A percentile compares a stretch with the other conserved stretches of the same genome.
phyloP scores from a whole-genome alignment of 23 tunicate species.

The Ascidia mentula region DNA sequence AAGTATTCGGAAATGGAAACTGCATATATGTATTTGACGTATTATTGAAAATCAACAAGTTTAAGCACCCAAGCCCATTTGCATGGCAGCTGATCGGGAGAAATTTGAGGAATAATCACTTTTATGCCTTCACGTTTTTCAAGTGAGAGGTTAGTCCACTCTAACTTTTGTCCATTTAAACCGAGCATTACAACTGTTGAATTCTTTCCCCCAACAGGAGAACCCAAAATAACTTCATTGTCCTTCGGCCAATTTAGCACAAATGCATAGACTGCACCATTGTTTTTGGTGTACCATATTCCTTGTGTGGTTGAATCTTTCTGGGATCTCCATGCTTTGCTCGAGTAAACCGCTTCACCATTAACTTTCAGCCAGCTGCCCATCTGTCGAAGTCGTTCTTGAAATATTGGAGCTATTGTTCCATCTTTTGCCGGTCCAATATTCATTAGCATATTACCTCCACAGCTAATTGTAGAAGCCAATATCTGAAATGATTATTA shows the following conservation, averaged over 20 bases:
- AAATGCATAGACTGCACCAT: conserved; percentile 64
- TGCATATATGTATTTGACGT: too few relatives aligned
- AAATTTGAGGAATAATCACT: conserved; percentile 27
- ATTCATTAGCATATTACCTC: conserved; percentile 91
- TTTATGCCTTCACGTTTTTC: conserved; percentile 7
- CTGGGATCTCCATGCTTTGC: conserved; percentile 77
- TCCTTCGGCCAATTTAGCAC: conserved; percentile 72
- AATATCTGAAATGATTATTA: conserved; percentile 69
- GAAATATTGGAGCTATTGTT: conserved; percentile 68
- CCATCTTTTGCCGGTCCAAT: conserved; percentile 89
- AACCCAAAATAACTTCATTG: conserved; percentile 42
- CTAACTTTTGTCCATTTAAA: neutral
- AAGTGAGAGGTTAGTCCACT: conserved; percentile 17
- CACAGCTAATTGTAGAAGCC: conserved; percentile 86
- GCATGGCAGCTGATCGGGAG: conserved; percentile 36
- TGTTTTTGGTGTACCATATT: conserved; percentile 75
- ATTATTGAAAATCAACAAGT: conserved; percentile 29
- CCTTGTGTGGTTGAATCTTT: conserved; percentile 51
- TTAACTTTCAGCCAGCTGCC: conserved; percentile 81
- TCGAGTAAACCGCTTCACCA: conserved; percentile 89
- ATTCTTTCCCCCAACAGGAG: conserved; percentile 30
- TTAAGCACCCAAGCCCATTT: conserved; percentile 95
- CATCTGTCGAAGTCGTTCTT: conserved; percentile 69
- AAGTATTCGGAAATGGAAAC: too few relatives aligned
- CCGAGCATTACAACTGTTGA: conserved; percentile 67